Conservation (phyloP, 1,140 invertebrate genomes). For the Melanaphis sacchari region DNA sequence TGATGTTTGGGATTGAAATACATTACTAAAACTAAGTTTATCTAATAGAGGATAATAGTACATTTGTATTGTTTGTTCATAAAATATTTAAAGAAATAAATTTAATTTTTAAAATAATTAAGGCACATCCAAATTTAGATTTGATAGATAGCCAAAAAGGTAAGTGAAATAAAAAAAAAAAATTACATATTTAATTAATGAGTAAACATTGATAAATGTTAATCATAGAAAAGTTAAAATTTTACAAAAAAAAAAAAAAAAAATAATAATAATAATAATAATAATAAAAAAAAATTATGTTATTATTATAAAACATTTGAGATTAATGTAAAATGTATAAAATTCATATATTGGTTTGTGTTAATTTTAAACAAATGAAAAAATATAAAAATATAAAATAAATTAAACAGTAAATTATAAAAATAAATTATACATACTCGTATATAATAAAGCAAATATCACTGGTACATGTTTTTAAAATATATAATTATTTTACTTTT, state of each 20-base stretch:
- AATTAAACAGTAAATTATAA: slow-evolving; percentile 43
- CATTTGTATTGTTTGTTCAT: neutral
- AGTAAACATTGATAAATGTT: neutral
- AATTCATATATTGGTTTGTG: neutral
- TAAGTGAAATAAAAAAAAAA: neutral
- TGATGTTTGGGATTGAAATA: neutral
- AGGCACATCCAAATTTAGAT: neutral
- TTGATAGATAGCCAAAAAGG: neutral
- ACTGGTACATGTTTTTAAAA: neutral
- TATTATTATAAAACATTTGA: neutral
- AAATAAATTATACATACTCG: slow-evolving; percentile 41
- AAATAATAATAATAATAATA: too few species aligned
- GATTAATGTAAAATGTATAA: neutral
- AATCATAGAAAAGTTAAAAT: neutral
- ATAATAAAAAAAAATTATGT: too few species aligned
- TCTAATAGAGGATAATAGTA: neutral
- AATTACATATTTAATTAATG: neutral
- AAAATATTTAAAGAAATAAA: neutral
- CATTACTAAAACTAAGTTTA: neutral
- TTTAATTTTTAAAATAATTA: neutral
- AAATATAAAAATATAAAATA: slow-evolving; percentile 52
- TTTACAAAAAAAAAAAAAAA: neutral
- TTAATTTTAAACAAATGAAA: slow-evolving; percentile 24
- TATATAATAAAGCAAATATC: slow-evolving; percentile 22
- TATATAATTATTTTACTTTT: neutral